Base-by-base conservation (phyloP, 2,888 invertebrate species). In the Pediacus dermestoides region DNA sequence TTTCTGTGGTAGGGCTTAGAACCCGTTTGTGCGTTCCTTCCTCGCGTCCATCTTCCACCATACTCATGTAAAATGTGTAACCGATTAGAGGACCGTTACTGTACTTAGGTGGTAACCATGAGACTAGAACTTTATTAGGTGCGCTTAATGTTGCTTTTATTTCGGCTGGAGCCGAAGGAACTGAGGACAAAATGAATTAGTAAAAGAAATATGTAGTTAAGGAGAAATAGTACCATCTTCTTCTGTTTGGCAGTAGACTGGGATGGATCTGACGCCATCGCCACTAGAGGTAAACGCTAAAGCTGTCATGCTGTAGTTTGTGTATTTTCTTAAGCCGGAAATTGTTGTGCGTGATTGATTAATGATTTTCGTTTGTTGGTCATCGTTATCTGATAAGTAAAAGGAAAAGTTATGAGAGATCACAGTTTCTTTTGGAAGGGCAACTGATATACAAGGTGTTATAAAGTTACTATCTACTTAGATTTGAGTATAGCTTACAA, bases 261-360 rank as follows among this genome's bases (percentile, higher is more conserved):
- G 85, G 8, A 81, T 77, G 44, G 90, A 90, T 51, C 86, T 76
- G 11, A 86, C 85, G 4, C 94, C 94, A 64, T 94, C 93, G 0
- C 94, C 94, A 28, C 86, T 85, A 21, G 84, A 77, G 1, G 94
- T 94, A 68, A 82, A 92, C 4, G 92, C 92, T 61, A 89, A 74
- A 18, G 91, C 89, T 50, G 89, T 86, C 34, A 94, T 85, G 18
- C 91, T 91, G 67, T 94, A 94, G 73, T 94, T 94, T 16, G 92
- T 91, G 70, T 82, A 91, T 57, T 89, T 85, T 58, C 83, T 78
- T 37, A 93, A 72, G 30, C 85, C 85, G 39, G 83, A 82, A 44
- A 90, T 73, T 1, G 80, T 81, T 16, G 85, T 82, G 44, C 82
- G 78, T 21, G 82, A 62, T 2, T 81, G 79, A 2, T 78, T 76